phyloP scores from a whole-genome alignment of 2,797 vertebrate genomes.

The Gymnocypris eckloni region DNA sequence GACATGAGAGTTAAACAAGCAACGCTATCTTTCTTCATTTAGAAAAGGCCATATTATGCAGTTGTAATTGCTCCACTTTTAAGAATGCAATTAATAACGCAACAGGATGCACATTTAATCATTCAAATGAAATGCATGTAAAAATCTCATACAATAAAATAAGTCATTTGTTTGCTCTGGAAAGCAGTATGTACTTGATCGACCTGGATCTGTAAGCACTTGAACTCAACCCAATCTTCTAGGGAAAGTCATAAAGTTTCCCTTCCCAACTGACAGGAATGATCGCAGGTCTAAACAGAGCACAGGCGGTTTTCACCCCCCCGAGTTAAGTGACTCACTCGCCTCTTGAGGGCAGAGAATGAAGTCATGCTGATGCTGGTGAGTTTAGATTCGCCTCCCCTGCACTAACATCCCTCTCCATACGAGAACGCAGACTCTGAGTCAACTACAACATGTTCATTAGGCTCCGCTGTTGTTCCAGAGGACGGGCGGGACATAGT shows the following conservation, averaged over 20 bases:
- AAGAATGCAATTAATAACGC: background rate
- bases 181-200: background rate
- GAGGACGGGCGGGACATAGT: background rate
- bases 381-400: constrained; percentile 26
- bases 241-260: constrained; percentile 19
- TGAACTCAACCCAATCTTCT: constrained; percentile 12
- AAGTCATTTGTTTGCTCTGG: background rate
- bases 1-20: background rate
- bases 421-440: background rate
- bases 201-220: constrained; percentile 9
- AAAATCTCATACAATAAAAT: background rate
- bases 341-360: constrained; percentile 15
- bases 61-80: background rate
- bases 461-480: background rate
- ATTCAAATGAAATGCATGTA: no score
- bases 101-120: background rate
- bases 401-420: background rate
- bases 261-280: constrained; percentile 42
- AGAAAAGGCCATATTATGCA: background rate
- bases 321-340: constrained; percentile 26
- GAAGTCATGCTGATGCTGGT: constrained; percentile 33
- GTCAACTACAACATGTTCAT: constrained; percentile 7
- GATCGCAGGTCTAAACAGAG: constrained; percentile 47
- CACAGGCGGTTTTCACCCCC: constrained; percentile 31
- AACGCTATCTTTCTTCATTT: no score